Conservation (phyloP, 2,888 invertebrate genomes). For the Oxystoma pomonae region DNA sequence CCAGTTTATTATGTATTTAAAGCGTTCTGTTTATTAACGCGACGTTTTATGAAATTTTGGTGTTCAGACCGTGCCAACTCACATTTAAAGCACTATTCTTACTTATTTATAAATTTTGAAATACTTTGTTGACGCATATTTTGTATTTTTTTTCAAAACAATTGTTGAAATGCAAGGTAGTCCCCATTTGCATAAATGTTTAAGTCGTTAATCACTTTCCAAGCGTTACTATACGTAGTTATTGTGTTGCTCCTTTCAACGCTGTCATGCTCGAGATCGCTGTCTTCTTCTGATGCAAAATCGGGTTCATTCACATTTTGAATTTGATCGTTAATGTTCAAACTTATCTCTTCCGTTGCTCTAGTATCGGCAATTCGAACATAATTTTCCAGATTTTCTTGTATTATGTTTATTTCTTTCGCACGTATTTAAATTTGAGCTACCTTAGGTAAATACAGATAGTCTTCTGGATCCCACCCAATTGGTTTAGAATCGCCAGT, state of each 20-base stretch:
- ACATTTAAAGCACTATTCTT: too few species aligned
- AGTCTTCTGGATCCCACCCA: slow-evolving; percentile 2
- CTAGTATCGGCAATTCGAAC: slow-evolving; percentile 5
- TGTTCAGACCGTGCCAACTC: too few species aligned
- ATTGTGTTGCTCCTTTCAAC: slow-evolving; percentile 8
- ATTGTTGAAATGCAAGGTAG: slow-evolving; percentile 9
- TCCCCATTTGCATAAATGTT: not conserved
- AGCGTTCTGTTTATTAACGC: too few species aligned
- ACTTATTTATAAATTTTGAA: too few species aligned
- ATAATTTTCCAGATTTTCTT: not conserved
- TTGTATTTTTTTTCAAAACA: too few species aligned
- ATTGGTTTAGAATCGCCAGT: slow-evolving; percentile 7
- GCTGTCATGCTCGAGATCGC: slow-evolving; percentile 1
- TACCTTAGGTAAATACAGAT: not conserved
- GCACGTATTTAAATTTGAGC: not conserved
- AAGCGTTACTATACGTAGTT: not conserved
- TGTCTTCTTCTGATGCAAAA: too few species aligned
- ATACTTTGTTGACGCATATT: too few species aligned
- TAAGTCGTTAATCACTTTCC: not conserved
- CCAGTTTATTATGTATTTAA: too few species aligned
- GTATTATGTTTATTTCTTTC: not conserved
- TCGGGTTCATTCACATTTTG: slow-evolving; percentile 8
- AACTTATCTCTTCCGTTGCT: slow-evolving; percentile 10
- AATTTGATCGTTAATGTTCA: slow-evolving; percentile 11
- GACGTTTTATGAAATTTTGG: too few species aligned